Conservation (phyloP, 2,797 vertebrate species). For the Pagetopsis macropterus region DNA sequence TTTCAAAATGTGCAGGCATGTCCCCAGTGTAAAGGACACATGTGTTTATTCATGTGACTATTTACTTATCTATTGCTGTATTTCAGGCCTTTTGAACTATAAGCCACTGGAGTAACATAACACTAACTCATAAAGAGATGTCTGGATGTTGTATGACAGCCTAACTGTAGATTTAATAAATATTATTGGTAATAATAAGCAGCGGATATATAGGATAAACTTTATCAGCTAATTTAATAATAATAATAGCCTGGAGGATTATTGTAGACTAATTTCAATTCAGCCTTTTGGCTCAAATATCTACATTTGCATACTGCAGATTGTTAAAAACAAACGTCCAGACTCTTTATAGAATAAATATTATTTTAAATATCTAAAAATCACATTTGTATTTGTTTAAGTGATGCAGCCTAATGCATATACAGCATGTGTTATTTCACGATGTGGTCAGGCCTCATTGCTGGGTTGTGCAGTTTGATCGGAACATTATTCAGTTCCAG, state of each 20-base stretch:
- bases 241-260: not conserved
- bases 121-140: not conserved
- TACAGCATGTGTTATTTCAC: slow-evolving; percentile 18
- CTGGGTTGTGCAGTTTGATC: slow-evolving; percentile 17
- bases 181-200: not conserved
- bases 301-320: slow-evolving; percentile 1
- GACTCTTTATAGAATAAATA: not conserved
- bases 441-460: not conserved
- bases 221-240: not conserved
- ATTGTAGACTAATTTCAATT: not conserved
- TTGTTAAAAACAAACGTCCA: slow-evolving; percentile 2
- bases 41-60: no score
- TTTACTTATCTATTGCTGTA: not conserved
- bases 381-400: not conserved
- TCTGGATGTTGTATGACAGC: not conserved
- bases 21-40: no score
- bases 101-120: not conserved
- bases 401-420: slow-evolving; percentile 6
- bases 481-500: slow-evolving; percentile 22
- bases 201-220: not conserved
- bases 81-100: not conserved
- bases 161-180: not conserved
- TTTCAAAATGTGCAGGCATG: no score
- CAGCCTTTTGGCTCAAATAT: slow-evolving; percentile 1
- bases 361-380: slow-evolving; percentile 8